Evolutionary conservation across 1,140 invertebrate genomes (phyloP), one percentile per base, ranked within the genome.

Genomic region (Portunus trituberculatus): DNA sequence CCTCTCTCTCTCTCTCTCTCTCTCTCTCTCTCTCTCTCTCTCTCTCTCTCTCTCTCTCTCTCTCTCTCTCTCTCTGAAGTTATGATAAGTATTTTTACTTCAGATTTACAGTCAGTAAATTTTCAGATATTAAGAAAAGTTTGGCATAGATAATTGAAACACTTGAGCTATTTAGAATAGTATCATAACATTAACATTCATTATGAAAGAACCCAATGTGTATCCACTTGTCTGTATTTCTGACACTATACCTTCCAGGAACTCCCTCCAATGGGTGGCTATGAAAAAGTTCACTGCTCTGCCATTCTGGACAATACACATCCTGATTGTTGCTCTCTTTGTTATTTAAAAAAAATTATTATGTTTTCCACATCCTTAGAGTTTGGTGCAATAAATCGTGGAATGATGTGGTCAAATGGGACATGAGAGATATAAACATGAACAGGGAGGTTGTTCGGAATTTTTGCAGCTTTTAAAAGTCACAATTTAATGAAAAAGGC

Each of bases 171-270:
- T n/a, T 0, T 76, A 76, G 67, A 76, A 2, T 76, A 76, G n/a
- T 76, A 20, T 7, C n/a, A 76, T 2, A n/a, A 76, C 6, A 76
- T 76, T 76, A n/a, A 1, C 67, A 76, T n/a, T 25, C 67, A n/a
- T 7, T 76, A 2, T n/a, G 20, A 76, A 76, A n/a, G 25, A 76
- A 76, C 1, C 1, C n/a, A n/a, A 1, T 76, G 67, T 76, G 25
- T n/a, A 76, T 76, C n/a, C n/a, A 76, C n/a, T n/a, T 76, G 67
- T 76, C 67, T 76, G 8, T 76, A 76, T 76, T 76, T 76, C 67
- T n/a, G 20, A 76, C 67, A 25, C n/a, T n/a, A 76, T n/a, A 20
- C 67, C 67, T 76, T 76, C 67, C 67, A 20, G 67, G 20, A 76
- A 76, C 67, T 76, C 67, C 67, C 67, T 76, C 67, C 67, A 76